phyloP scores from a whole-genome alignment of 2,113 vertebrate genomes.

The Hystrix cristata region DNA sequence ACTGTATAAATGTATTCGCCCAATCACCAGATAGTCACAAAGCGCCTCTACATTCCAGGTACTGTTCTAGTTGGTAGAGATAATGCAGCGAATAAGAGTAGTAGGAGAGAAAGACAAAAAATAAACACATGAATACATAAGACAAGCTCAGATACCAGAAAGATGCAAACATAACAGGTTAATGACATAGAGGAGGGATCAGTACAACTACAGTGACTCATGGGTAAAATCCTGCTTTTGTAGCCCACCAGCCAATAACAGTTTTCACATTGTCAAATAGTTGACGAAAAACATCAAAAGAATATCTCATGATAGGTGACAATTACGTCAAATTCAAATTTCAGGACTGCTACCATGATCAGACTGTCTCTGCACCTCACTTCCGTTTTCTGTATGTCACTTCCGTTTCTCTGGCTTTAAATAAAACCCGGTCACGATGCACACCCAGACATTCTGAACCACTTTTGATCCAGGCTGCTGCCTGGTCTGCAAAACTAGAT shows the following conservation, averaged over 20 bases:
- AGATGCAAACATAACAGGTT: background rate
- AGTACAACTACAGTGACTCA: background rate
- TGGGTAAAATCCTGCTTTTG: background rate
- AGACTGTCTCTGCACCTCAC: background rate
- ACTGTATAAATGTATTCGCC: background rate
- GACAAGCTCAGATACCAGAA: background rate
- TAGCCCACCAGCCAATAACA: background rate
- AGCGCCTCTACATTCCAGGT: background rate
- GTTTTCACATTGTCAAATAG: slow-evolving; percentile 2
- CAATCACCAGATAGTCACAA: background rate
- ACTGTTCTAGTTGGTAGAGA: background rate
- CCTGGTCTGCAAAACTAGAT: background rate
- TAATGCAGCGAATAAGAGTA: background rate
- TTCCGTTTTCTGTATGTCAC: background rate
- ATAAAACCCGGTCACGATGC: background rate
- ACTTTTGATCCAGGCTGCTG: background rate
- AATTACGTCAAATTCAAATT: slow-evolving; percentile 20
- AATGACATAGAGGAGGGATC: background rate
- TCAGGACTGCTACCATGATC: background rate
- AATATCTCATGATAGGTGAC: background rate
- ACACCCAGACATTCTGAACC: background rate
- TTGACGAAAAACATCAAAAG: background rate
- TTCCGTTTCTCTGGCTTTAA: background rate
- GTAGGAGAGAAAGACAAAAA: background rate
- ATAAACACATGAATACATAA: background rate